phyloP scores from a whole-genome alignment of 2,113 vertebrate species.

The Chlamydotis undulata region DNA sequence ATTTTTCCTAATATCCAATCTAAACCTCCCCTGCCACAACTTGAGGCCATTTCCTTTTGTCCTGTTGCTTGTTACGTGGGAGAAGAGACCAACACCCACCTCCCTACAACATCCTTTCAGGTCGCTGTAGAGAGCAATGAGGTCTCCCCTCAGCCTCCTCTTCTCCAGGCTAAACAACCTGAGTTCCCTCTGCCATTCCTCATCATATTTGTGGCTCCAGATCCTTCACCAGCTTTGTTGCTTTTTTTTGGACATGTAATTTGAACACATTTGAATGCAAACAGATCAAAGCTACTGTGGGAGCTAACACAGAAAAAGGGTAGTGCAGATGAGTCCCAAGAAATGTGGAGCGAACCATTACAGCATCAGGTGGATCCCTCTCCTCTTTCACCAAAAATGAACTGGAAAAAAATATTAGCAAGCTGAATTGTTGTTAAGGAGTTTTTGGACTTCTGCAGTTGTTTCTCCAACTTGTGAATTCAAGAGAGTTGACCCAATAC shows the following conservation, averaged over 20 bases:
- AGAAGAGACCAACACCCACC: too few relatives aligned
- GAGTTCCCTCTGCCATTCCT: neutral
- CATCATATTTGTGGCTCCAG: neutral
- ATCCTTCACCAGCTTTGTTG: neutral
- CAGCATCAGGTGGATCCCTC: neutral
- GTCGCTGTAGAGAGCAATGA: too few relatives aligned
- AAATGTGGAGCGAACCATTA: neutral
- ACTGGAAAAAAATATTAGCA: neutral
- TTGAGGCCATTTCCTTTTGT: too few relatives aligned
- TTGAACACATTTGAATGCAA: neutral
- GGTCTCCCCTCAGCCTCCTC: neutral
- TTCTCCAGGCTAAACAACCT: neutral
- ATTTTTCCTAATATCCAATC: too few relatives aligned
- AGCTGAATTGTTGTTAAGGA: neutral
- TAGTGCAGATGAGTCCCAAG: neutral
- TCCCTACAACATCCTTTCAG: too few relatives aligned
- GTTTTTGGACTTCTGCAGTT: neutral
- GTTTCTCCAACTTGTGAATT: neutral
- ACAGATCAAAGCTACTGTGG: neutral
- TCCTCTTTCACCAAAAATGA: neutral
- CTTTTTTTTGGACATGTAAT: neutral
- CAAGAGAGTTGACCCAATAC: fast-evolving
- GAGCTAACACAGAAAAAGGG: neutral
- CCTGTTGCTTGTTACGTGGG: too few relatives aligned
- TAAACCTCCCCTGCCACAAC: too few relatives aligned